These are phyloP conservation scores for Aplochiton taeniatus DNA, from an alignment of 2,797 vertebrate genomes.

Conservation along the genomic window DNA sequence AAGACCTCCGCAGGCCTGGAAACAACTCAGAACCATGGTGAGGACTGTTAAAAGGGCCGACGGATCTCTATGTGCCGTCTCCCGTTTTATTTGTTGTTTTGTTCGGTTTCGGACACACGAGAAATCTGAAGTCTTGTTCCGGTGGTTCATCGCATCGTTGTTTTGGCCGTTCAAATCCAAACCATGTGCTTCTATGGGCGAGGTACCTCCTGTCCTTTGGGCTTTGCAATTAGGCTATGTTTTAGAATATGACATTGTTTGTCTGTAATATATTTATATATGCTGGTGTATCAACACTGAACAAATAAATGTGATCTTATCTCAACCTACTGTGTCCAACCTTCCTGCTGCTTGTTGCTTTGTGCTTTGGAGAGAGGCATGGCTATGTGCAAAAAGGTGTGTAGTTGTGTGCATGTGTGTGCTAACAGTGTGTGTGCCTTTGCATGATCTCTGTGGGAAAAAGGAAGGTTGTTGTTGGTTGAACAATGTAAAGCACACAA, in stretches of 20 bases:
- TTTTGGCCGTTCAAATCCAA: slow-evolving; percentile 2
- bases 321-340: slow-evolving; percentile 30
- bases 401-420: slow-evolving; percentile 15
- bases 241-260: slow-evolving; percentile 44
- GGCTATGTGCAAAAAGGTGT: neutral
- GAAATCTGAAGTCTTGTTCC: too few species aligned
- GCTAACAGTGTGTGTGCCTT: slow-evolving; percentile 15
- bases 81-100: too few species aligned
- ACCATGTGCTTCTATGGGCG: slow-evolving; percentile 37
- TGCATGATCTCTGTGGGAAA: too few species aligned
- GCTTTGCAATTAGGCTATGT: slow-evolving; percentile 50
- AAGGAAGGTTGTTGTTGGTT: too few species aligned
- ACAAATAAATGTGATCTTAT: slow-evolving; percentile 73
- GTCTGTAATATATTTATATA: slow-evolving; percentile 55
- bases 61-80: too few species aligned
- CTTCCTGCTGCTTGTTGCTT: slow-evolving; percentile 16
- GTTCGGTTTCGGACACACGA: too few species aligned
- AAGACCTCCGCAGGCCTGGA: slow-evolving; percentile 31
- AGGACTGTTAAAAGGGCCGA: too few species aligned
- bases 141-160: too few species aligned
- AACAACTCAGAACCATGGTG: slow-evolving; percentile 40
- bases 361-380: neutral
- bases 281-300: slow-evolving; percentile 64
- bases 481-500: too few species aligned
- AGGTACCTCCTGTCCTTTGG: slow-evolving; percentile 42